Conservation (phyloP, 2,797 vertebrate genomes). For the Muscicapa striata region DNA sequence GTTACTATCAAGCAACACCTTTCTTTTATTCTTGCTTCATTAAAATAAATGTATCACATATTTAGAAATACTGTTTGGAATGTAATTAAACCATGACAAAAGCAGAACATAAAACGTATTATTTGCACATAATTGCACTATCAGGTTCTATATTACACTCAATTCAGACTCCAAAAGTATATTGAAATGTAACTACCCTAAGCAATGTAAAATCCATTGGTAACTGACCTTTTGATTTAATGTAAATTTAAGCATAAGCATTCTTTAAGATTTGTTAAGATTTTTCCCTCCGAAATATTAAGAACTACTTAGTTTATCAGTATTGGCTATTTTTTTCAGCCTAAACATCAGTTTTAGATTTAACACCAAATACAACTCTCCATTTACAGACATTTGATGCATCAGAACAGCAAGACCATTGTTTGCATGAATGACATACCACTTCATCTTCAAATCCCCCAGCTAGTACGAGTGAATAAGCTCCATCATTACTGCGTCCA, state of each 20-base stretch:
- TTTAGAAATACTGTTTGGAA: background rate
- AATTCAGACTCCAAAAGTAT: background rate
- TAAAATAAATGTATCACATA: background rate
- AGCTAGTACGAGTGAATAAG: constrained; percentile 96
- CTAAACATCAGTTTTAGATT: background rate
- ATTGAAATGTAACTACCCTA: background rate
- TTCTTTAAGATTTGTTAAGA: background rate
- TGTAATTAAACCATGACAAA: background rate
- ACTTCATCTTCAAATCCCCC: constrained; percentile 99
- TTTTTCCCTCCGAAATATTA: background rate
- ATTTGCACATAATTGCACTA: background rate
- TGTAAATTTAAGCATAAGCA: background rate
- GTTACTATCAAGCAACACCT: background rate
- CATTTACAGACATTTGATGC: background rate
- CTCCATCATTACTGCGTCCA: constrained; percentile 95
- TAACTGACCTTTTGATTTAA: background rate
- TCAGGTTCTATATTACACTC: background rate
- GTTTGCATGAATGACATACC: constrained; percentile 80
- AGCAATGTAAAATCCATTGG: background rate
- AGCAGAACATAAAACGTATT: background rate
- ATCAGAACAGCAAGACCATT: background rate
- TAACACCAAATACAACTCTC: background rate
- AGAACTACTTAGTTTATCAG: background rate
- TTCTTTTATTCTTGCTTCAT: background rate
- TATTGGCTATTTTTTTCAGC: background rate